Evolutionary conservation across 2,113 vertebrate species (phyloP).

Genomic region (Elanus axillaris): DNA sequence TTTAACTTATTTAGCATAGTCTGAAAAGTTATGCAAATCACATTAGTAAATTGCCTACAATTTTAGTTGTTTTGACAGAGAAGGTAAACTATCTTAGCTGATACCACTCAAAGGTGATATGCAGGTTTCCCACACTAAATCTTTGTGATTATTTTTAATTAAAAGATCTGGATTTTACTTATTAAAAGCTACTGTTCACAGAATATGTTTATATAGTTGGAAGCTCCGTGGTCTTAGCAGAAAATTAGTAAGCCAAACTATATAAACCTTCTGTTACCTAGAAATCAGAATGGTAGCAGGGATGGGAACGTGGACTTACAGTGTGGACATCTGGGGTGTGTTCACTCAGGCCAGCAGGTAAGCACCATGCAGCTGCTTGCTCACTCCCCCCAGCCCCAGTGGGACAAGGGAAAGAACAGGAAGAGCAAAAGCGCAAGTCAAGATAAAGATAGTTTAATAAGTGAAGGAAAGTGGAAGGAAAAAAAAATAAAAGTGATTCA

Average conservation of each 20-base stretch:
- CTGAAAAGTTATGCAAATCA: conserved; percentile 65
- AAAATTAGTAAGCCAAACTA: background rate
- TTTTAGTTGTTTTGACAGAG: conserved; percentile 64
- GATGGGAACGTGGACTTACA: background rate
- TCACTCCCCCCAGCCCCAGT: background rate
- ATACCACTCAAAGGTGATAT: background rate
- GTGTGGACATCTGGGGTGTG: background rate
- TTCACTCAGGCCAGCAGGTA: background rate
- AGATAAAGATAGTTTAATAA: background rate
- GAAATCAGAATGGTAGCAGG: background rate
- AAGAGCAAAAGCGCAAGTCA: background rate
- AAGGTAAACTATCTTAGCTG: conserved; percentile 51
- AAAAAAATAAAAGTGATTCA: too few relatives aligned
- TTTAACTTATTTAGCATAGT: conserved; percentile 51
- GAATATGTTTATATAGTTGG: background rate
- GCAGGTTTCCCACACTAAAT: conserved; percentile 6
- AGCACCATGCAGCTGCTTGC: background rate
- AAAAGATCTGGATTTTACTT: background rate
- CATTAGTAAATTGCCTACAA: conserved; percentile 58
- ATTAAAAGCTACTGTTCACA: background rate
- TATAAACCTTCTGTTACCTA: background rate
- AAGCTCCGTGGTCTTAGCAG: background rate
- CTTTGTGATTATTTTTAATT: background rate
- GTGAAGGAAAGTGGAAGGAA: background rate
- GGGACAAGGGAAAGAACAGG: background rate